Conservation (phyloP, 30 jellyfish, hydroid and myxozoan species). For the Morbakka virulenta region DNA sequence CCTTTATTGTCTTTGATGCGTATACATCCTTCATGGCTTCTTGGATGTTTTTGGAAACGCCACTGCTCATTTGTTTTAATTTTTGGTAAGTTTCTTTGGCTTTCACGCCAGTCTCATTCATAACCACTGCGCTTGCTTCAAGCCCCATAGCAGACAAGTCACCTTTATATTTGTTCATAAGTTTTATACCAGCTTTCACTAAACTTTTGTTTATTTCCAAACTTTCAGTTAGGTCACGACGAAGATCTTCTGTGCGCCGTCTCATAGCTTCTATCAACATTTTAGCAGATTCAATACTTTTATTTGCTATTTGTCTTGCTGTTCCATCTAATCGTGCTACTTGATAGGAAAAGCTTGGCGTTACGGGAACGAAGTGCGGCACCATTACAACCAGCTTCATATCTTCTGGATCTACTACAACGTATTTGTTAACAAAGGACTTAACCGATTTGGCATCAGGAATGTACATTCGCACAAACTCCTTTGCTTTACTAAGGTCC, state of each 20-base stretch:
- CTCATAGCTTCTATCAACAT: slow-evolving; percentile 48
- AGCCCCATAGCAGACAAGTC: not conserved
- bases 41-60: slow-evolving; percentile 24
- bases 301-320: slow-evolving; percentile 47
- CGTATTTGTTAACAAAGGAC: slow-evolving; percentile 43
- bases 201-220: not conserved
- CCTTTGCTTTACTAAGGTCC: slow-evolving; percentile 52
- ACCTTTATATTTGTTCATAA: not conserved
- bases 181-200: not conserved
- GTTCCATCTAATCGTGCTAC: slow-evolving; percentile 28
- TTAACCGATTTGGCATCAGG: not conserved
- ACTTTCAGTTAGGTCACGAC: slow-evolving; percentile 62
- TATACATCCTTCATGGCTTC: slow-evolving; percentile 52
- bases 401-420: slow-evolving; percentile 61
- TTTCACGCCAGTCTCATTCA: not conserved
- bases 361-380: slow-evolving; percentile 58
- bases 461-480: slow-evolving; percentile 44
- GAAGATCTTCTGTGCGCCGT: slow-evolving; percentile 74
- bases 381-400: slow-evolving; percentile 55
- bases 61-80: slow-evolving; percentile 26
- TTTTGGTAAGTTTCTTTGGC: slow-evolving; percentile 33
- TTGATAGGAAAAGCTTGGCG: slow-evolving; percentile 79
- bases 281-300: slow-evolving; percentile 23
- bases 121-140: not conserved
- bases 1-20: slow-evolving; percentile 56